Evolutionary conservation across 2,888 invertebrate species (phyloP), one percentile per base, ranked within the genome.

Genomic region (Hymenopus coronatus): DNA sequence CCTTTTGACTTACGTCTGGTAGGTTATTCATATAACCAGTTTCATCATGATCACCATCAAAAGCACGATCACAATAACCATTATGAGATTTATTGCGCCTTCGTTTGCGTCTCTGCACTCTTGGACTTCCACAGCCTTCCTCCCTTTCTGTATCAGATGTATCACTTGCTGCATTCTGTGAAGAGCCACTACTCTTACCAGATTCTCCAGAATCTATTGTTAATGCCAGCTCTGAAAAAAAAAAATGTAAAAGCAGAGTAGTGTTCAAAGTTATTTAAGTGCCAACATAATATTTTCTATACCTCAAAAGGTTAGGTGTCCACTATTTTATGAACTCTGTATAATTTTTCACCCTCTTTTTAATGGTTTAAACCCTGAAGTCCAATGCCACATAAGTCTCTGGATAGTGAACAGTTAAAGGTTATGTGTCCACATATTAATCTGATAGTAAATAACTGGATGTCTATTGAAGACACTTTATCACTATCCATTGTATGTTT

Each of bases 21-120:
- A 98, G 93, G 2, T 97, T 97, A 93, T 98, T 98, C 82, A 97
- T 95, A 92, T 98, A 97, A 20, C 96, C 96, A 88, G 97, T 94
- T 92, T 97, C 97, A 91, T 96, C 96, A 81, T 94, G 92, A 90
- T 94, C 94, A 84, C 94, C 94, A 28, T 93, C 92, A 88, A 92
- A 92, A 86, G 94, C 93, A 93, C 28, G 91, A 91, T 27, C 92
- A 91, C 33, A 91, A 91, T 87, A 91, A 92, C 92, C 93, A 94
- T 83, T 93, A 92, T 91, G 94, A 84, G 95, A 94, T 91, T 95
- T 95, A 91, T 91, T 91, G 83, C 92, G 90, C 54, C 92, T 91
- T 88, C 94, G 93, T 91, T 94, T 94, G 89, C 96, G 95, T 89
- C 97, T 95, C 91, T 97, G 97, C 92, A 97, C 95, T 87, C 97